Evolutionary conservation across 2,113 vertebrate species (phyloP).

Genomic region (Chamaea fasciata): DNA sequence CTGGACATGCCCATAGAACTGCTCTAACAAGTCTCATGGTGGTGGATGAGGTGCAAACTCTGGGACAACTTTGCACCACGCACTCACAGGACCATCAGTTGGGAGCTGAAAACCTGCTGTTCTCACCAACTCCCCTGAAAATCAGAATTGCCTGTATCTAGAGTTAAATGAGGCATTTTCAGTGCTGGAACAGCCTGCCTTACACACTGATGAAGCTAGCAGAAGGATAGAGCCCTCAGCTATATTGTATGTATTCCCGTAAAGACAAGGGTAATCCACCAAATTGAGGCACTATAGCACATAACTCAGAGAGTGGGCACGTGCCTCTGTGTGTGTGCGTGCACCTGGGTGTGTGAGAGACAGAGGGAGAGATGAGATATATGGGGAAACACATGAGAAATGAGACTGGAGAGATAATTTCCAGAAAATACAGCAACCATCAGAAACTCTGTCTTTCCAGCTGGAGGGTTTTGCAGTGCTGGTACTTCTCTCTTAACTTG

Average conservation of each 20-base stretch:
- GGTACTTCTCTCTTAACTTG: neutral
- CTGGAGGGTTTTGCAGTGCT: neutral
- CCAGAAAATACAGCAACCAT: neutral
- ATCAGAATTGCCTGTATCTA: neutral
- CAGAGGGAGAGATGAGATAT: neutral
- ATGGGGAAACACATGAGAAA: neutral
- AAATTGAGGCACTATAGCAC: neutral
- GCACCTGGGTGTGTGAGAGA: neutral
- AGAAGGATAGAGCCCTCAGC: neutral
- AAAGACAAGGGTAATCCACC: neutral
- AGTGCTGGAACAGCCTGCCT: neutral
- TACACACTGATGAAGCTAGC: neutral
- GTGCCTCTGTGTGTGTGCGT: neutral
- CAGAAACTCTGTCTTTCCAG: constrained; percentile 31
- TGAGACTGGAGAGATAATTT: constrained; percentile 9
- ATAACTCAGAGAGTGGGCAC: neutral
- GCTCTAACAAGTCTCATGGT: neutral
- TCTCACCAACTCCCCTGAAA: neutral
- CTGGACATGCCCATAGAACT: neutral
- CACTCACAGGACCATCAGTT: neutral
- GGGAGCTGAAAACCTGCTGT: neutral
- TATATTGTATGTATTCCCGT: neutral
- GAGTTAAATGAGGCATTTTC: neutral
- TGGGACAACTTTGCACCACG: neutral
- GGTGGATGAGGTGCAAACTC: neutral